Evolutionary conservation across 2,888 invertebrate species (phyloP), one percentile per base, ranked within the genome.

Genomic region (Nomada hirtipes): DNA sequence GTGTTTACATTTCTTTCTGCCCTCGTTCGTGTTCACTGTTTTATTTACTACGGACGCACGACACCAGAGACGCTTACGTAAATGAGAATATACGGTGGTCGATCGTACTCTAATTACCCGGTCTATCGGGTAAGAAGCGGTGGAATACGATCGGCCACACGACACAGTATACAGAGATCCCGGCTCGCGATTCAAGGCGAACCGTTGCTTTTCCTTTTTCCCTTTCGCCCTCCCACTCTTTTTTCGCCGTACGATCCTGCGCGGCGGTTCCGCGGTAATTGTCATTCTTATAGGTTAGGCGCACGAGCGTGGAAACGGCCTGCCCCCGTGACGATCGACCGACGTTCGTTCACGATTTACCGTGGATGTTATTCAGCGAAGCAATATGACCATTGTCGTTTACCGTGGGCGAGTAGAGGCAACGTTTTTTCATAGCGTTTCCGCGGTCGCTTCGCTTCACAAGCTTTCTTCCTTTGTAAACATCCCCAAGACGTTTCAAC

Each of bases 361-460:
- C 15, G 13, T 18, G n/a, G 13, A 4, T 42, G 3, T 15, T n/a
- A 70, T 52, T 77, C 36, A 4, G 29, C 52, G 26, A 77, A 64
- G 2, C 59, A 76, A 52, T 26, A 26, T 61, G 55, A 0, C 13
- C 36, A 61, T 57, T 68, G 70, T 76, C 36, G 55, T 86, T 87
- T 90, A 90, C 90, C 89, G 88, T 89, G 64, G 83, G 73, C 77
- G 75, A 77, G 64, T 87, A 87, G 73, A 89, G 86, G 83, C 86
- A 86, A 86, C 86, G 89, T 83, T 91, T 91, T 87, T 90, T 91
- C 90, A 90, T 91, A 81, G 89, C 88, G 89, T 84, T 85, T 84
- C 84, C 78, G 69, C 80, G 69, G 80, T 86, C 72, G 84, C 76
- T 85, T 85, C 68, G 79, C 77, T 82, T 86, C 83, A 77, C 82